Evolutionary conservation across 2,888 invertebrate genomes (phyloP).

Genomic region (Orchesellides sinensis): DNA sequence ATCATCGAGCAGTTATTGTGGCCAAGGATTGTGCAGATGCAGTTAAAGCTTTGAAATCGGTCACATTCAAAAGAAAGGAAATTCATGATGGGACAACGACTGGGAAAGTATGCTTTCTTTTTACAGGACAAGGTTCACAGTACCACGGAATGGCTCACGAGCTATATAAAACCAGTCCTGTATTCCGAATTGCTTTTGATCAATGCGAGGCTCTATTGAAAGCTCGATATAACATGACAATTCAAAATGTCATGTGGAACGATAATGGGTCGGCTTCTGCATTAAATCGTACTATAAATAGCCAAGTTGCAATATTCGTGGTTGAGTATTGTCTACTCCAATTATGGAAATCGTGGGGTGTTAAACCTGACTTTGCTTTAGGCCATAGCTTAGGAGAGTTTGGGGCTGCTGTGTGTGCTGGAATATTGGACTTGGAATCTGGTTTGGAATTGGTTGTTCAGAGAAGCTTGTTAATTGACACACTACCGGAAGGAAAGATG

Average conservation of each 20-base stretch:
- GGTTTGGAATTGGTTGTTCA: conserved; percentile 55
- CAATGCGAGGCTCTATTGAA: conserved; percentile 41
- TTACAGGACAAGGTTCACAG: conserved; percentile 58
- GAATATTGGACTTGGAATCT: conserved; percentile 53
- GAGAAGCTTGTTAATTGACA: conserved; percentile 57
- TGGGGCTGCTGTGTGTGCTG: conserved; percentile 48
- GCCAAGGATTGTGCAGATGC: conserved; percentile 43
- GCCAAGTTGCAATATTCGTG: conserved; percentile 62
- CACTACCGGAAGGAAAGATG: conserved; percentile 60
- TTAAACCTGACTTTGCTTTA: conserved; percentile 48
- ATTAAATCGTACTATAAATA: conserved; percentile 51
- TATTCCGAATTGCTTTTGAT: conserved; percentile 54
- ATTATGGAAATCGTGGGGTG: conserved; percentile 61
- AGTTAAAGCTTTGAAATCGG: conserved; percentile 6
- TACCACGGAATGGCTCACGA: conserved; percentile 59
- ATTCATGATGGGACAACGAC: not conserved
- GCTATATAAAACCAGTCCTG: conserved; percentile 31
- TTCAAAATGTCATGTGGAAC: conserved; percentile 41
- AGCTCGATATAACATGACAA: not conserved
- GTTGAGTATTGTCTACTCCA: conserved; percentile 56
- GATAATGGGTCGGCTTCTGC: conserved; percentile 1
- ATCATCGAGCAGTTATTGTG: conserved; percentile 38
- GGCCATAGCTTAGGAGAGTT: conserved; percentile 69
- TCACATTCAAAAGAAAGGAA: conserved; percentile 8
- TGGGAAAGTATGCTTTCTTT: conserved; percentile 53